Percentiles rank a stretch among this genome's conserved stretches.
phyloP scores from a whole-genome alignment of 2,888 invertebrate genomes.

The Kuschelorhynchus macadamiae region DNA sequence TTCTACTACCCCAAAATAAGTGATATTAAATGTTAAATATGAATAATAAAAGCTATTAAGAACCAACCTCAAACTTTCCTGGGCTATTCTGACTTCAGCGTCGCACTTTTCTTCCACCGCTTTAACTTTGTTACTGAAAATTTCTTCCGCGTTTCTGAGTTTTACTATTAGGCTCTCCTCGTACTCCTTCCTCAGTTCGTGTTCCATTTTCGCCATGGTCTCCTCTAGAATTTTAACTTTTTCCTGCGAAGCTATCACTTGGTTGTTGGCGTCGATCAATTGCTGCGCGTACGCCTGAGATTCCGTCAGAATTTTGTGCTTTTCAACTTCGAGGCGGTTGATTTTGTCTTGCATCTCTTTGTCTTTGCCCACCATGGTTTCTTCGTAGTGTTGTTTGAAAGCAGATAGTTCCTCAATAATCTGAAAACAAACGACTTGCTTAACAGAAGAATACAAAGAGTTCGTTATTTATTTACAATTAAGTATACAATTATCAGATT shows the following conservation, averaged over 20 bases:
- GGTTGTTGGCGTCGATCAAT: slow-evolving; percentile 53
- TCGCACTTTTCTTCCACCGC: slow-evolving; percentile 56
- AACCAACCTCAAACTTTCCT: slow-evolving; percentile 34
- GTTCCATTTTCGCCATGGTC: slow-evolving; percentile 51
- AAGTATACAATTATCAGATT: too few relatives aligned
- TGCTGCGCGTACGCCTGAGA: slow-evolving; percentile 46
- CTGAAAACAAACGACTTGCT: too few relatives aligned
- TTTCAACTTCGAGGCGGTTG: slow-evolving; percentile 62
- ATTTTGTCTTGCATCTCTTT: slow-evolving; percentile 62
- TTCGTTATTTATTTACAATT: too few relatives aligned
- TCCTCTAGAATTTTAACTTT: slow-evolving; percentile 55
- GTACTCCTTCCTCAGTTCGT: slow-evolving; percentile 51
- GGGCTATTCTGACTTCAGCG: slow-evolving; percentile 55
- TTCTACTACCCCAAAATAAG: too few relatives aligned
- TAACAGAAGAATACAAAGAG: too few relatives aligned
- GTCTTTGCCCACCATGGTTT: slow-evolving; percentile 57
- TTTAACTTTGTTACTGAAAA: slow-evolving; percentile 57
- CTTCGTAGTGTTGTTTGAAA: slow-evolving; percentile 56
- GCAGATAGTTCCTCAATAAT: slow-evolving; percentile 52
- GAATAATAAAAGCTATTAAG: too few relatives aligned
- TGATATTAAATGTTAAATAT: too few relatives aligned
- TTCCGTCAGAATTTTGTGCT: slow-evolving; percentile 53
- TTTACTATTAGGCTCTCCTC: slow-evolving; percentile 52
- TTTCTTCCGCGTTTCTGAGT: slow-evolving; percentile 57
- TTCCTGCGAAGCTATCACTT: slow-evolving; percentile 55